A percentile compares a stretch with the other conserved stretches of the same genome.
Conservation (phyloP, 2,113 vertebrate species). For the Caloenas nicobarica region DNA sequence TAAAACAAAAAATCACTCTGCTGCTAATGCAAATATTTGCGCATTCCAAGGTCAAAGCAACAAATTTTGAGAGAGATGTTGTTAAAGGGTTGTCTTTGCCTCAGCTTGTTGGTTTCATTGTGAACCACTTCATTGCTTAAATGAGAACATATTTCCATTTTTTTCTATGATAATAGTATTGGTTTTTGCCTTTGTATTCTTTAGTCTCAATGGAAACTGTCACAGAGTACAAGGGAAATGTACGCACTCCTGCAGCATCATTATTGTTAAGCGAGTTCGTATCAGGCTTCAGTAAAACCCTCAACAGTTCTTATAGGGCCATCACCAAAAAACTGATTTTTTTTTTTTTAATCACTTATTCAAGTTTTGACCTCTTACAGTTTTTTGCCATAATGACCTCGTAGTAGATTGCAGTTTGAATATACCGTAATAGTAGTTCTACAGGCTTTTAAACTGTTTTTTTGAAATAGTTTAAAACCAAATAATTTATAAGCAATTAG, state of each 20-base stretch:
- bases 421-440: background rate
- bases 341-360: background rate
- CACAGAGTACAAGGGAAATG: background rate
- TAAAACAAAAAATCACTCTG: background rate
- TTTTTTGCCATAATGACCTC: background rate
- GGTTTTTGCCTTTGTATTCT: background rate
- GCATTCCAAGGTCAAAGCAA: background rate
- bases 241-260: background rate
- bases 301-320: background rate
- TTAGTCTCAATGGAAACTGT: background rate
- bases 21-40: background rate
- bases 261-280: background rate
- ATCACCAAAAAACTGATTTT: background rate
- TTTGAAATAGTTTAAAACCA: background rate
- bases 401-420: background rate
- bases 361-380: background rate
- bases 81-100: background rate
- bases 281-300: background rate
- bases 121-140: background rate
- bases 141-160: rapidly evolving
- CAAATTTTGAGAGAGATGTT: background rate
- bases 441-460: background rate
- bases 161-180: background rate
- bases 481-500: background rate
- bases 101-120: background rate